Conservation (phyloP, 2,797 vertebrate species). For the Buceros bicornis region DNA sequence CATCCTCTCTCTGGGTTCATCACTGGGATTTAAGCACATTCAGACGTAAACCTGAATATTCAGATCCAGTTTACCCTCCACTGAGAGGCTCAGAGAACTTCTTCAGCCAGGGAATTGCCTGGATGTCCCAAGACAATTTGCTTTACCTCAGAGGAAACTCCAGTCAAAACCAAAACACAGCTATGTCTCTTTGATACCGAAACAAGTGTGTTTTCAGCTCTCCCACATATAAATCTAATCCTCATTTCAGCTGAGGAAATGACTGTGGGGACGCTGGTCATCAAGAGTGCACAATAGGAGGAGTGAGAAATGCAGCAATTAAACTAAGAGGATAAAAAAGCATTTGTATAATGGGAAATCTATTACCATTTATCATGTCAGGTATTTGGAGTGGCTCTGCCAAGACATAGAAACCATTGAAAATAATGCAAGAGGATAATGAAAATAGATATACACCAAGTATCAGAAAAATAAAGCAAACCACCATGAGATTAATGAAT, state of each 20-base stretch:
- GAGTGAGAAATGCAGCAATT: slow-evolving; percentile 60
- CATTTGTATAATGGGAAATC: slow-evolving; percentile 58
- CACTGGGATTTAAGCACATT: background rate
- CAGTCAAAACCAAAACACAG: background rate
- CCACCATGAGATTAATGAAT: background rate
- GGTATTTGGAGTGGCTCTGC: slow-evolving; percentile 40
- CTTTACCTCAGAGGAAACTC: slow-evolving; percentile 23
- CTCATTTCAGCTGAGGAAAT: slow-evolving; percentile 49
- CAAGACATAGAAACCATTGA: background rate
- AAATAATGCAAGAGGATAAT: slow-evolving; percentile 27
- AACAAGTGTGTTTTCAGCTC: background rate
- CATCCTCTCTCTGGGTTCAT: background rate
- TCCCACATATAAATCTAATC: background rate
- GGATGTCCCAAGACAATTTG: slow-evolving; percentile 1
- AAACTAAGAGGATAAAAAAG: slow-evolving; percentile 61
- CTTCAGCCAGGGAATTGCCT: background rate
- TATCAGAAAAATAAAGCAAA: slow-evolving; percentile 22
- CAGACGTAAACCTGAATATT: background rate
- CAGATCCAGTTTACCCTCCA: background rate
- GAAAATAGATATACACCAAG: background rate
- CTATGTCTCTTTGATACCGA: slow-evolving; percentile 16
- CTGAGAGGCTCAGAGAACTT: background rate
- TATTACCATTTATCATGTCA: slow-evolving; percentile 58
- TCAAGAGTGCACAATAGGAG: background rate
- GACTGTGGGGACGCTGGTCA: slow-evolving; percentile 48